phyloP scores from a whole-genome alignment of 1,140 invertebrate genomes.

The Oreohelix idahoensis region DNA sequence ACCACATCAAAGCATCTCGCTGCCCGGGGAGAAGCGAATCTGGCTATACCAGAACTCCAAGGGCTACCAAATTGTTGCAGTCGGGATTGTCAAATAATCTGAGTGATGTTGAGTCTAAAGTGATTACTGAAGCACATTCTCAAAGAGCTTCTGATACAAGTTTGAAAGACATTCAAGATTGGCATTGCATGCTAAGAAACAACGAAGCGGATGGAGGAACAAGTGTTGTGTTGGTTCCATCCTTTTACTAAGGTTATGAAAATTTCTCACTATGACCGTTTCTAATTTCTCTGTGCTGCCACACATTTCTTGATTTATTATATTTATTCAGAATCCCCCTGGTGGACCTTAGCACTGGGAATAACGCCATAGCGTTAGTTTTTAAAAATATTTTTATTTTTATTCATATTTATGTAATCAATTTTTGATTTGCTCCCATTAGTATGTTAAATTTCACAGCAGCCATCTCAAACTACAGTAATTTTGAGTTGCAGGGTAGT shows the following conservation, averaged over 20 bases:
- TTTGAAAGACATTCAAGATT: not conserved
- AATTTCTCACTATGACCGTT: too few relatives aligned
- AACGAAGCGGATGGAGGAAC: not conserved
- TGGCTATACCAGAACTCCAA: not conserved
- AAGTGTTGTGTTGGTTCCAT: constrained; percentile 8
- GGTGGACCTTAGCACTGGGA: too few relatives aligned
- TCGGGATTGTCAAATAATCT: not conserved
- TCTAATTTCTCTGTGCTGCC: too few relatives aligned
- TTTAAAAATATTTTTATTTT: too few relatives aligned
- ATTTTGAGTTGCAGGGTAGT: too few relatives aligned
- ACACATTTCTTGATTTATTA: too few relatives aligned
- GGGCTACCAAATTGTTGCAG: not conserved
- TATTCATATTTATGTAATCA: too few relatives aligned
- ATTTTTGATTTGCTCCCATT: too few relatives aligned
- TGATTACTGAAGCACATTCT: not conserved
- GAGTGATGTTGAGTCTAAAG: not conserved
- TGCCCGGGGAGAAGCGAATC: not conserved
- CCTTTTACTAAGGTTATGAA: constrained; percentile 53
- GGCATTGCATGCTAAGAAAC: not conserved
- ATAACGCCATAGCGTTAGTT: too few relatives aligned
- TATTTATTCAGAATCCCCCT: too few relatives aligned
- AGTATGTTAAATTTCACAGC: too few relatives aligned
- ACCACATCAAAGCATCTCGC: not conserved
- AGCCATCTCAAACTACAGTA: too few relatives aligned
- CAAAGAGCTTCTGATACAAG: not conserved